Percentiles rank a stretch among this genome's conserved stretches.
Evolutionary conservation across 2,113 vertebrate genomes (phyloP).

Genomic region (Rattus rattus): DNA sequence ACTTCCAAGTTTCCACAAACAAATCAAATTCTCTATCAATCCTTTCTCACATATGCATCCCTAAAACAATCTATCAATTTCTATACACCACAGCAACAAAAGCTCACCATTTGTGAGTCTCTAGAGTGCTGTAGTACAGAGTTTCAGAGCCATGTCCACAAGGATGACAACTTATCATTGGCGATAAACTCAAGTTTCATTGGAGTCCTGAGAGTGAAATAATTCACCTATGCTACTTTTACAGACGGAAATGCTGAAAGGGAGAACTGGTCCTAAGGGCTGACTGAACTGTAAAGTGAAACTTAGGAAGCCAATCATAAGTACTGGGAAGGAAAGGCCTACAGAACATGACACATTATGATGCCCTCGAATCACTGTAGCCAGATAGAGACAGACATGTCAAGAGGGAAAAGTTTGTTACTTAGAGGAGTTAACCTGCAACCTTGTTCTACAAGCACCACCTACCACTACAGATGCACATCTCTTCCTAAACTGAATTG

Average conservation of each 20-base stretch:
- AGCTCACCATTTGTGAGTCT: not conserved
- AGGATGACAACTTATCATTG: slow-evolving; percentile 1
- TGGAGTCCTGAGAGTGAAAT: not conserved
- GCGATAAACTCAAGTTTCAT: slow-evolving; percentile 17
- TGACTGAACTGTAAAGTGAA: not conserved
- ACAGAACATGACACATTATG: not conserved
- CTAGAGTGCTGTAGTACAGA: not conserved
- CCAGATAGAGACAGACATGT: not conserved
- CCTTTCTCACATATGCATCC: not conserved
- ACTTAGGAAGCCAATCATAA: slow-evolving; percentile 9
- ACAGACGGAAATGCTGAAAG: not conserved
- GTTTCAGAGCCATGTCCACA: not conserved
- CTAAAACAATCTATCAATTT: not conserved
- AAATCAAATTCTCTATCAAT: not conserved
- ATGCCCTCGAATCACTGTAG: not conserved
- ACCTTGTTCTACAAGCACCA: not conserved
- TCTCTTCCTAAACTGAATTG: not conserved
- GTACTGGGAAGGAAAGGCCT: not conserved
- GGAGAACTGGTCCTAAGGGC: not conserved
- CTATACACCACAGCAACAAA: not conserved
- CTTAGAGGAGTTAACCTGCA: not conserved
- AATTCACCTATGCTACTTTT: not conserved
- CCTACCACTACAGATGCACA: not conserved
- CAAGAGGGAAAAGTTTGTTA: not conserved
- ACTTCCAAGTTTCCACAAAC: not conserved